phyloP scores from a whole-genome alignment of 2,888 invertebrate species.

The Stomorhina lunata region DNA sequence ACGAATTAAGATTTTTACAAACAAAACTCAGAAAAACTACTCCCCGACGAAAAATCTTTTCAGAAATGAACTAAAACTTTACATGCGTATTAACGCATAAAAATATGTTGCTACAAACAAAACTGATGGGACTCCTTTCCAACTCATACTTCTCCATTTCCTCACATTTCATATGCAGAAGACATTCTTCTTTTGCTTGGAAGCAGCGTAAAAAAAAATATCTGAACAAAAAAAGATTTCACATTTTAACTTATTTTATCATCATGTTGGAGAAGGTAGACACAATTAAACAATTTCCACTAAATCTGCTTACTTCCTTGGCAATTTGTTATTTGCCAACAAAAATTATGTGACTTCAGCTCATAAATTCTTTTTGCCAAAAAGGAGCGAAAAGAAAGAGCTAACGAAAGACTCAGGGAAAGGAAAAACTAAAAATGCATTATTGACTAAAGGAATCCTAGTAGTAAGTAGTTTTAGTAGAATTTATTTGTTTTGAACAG shows the following conservation, averaged over 20 bases:
- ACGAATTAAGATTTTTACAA: conserved; percentile 51
- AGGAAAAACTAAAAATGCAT: conserved; percentile 37
- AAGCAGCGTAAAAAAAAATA: conserved; percentile 11
- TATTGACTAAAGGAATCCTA: conserved; percentile 41
- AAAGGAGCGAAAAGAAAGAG: conserved; percentile 66
- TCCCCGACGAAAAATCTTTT: conserved; percentile 36
- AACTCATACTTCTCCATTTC: conserved; percentile 18
- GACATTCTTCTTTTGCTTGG: no score
- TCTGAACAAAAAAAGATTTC: conserved; percentile 45
- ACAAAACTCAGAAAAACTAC: conserved; percentile 25
- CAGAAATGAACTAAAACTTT: conserved; percentile 62
- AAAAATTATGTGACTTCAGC: conserved; percentile 78
- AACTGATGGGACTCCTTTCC: conserved; percentile 47
- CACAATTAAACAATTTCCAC: conserved; percentile 79
- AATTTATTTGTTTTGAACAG: conserved; percentile 30
- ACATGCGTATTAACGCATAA: conserved; percentile 66
- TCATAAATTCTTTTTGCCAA: conserved; percentile 74
- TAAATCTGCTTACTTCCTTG: conserved; percentile 78
- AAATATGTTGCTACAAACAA: conserved; percentile 51
- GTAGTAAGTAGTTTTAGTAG: background rate
- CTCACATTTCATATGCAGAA: background rate
- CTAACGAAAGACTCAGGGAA: background rate
- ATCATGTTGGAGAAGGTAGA: conserved; percentile 68
- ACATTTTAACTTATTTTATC: conserved; percentile 62
- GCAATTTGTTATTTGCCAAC: conserved; percentile 78